Conservation (phyloP, 1,140 invertebrate genomes). For the Hesperophylax magnus region DNA sequence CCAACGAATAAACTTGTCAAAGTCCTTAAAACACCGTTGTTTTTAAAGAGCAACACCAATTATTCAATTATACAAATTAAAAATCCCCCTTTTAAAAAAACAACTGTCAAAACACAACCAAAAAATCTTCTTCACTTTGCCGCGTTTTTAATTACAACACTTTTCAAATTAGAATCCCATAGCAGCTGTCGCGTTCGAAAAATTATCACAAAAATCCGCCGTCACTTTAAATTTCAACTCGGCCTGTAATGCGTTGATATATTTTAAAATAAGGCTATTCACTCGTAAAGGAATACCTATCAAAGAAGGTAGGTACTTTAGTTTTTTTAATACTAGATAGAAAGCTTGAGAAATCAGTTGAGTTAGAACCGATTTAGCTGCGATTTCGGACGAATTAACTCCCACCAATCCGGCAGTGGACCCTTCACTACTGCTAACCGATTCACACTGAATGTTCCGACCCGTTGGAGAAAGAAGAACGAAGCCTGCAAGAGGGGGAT, state of each 20-base stretch:
- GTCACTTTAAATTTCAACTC: background rate
- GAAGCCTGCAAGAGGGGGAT: background rate
- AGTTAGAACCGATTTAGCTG: conserved; percentile 12
- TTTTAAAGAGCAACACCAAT: too few relatives aligned
- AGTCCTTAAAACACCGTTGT: too few relatives aligned
- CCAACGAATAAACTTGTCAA: background rate
- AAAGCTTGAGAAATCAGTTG: background rate
- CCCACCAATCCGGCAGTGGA: conserved; percentile 1
- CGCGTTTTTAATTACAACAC: conserved; percentile 16
- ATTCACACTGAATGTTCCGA: conserved; percentile 15
- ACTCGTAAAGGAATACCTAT: background rate
- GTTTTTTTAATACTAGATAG: background rate
- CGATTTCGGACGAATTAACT: conserved; percentile 9
- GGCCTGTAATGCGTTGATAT: background rate
- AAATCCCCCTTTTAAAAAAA: background rate
- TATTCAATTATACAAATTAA: background rate
- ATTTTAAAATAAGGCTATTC: background rate
- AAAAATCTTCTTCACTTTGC: conserved; percentile 8
- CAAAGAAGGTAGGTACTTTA: background rate
- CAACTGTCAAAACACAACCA: conserved; percentile 8
- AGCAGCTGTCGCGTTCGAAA: conserved; percentile 12
- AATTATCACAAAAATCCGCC: background rate
- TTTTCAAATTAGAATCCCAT: conserved; percentile 24
- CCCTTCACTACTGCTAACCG: conserved; percentile 15
- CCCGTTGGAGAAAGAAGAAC: conserved; percentile 8